phyloP scores from a whole-genome alignment of 2,113 vertebrate genomes.

The Lynx canadensis region DNA sequence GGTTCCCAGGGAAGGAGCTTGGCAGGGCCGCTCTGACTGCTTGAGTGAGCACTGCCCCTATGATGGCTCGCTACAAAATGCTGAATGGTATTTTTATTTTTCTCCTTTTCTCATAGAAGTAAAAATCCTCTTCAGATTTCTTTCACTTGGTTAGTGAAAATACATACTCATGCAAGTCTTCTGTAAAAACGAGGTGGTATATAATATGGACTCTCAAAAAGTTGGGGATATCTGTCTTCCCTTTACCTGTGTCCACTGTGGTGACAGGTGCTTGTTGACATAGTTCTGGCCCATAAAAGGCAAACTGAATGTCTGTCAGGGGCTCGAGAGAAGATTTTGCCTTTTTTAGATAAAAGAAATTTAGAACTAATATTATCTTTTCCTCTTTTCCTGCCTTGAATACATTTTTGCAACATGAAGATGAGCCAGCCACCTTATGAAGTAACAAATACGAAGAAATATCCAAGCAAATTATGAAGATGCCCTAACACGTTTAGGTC shows the following conservation, averaged over 20 bases:
- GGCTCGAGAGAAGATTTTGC: neutral
- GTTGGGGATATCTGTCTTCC: neutral
- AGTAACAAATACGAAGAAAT: neutral
- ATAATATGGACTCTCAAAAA: neutral
- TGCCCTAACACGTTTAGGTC: neutral
- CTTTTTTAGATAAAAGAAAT: neutral
- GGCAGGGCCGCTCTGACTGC: fast-evolving
- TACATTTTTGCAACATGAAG: neutral
- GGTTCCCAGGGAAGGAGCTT: neutral
- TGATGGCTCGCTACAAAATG: neutral
- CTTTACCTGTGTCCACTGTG: neutral
- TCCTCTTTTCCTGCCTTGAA: neutral
- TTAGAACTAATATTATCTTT: neutral
- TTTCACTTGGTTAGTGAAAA: neutral
- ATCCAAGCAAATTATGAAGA: neutral
- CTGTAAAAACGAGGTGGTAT: neutral
- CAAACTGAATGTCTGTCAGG: neutral
- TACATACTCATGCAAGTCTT: neutral
- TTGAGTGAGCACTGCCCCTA: neutral
- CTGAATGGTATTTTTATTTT: neutral
- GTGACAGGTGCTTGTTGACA: neutral
- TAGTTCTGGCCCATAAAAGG: neutral
- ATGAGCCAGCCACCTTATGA: neutral
- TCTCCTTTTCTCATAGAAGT: neutral
- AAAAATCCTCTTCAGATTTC: neutral